Conservation (phyloP, 92 coral and sea anemone genomes). For the Epizoanthus ramosus region DNA sequence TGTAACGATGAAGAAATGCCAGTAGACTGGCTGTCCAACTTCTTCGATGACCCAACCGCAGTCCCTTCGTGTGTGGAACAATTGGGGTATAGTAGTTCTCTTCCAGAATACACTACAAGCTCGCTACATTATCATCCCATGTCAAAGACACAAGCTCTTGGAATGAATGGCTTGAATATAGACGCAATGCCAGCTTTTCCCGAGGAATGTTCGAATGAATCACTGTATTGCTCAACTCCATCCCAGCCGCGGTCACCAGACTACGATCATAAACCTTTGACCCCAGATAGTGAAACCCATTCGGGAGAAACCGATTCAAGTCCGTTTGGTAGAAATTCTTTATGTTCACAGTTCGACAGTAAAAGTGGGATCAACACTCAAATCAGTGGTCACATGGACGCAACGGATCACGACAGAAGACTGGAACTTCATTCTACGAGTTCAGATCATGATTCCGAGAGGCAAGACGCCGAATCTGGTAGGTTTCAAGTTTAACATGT, state of each 20-base stretch:
- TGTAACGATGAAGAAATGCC: slow-evolving; percentile 82
- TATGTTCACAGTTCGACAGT: slow-evolving; percentile 40
- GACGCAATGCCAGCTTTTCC: slow-evolving; percentile 84
- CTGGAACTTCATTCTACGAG: slow-evolving; percentile 49
- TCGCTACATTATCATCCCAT: slow-evolving; percentile 57
- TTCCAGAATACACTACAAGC: slow-evolving; percentile 77
- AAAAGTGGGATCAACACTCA: slow-evolving; percentile 21
- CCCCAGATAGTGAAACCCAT: slow-evolving; percentile 64
- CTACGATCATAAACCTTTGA: slow-evolving; percentile 56
- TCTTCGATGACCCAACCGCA: slow-evolving; percentile 77
- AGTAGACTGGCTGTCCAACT: slow-evolving; percentile 95
- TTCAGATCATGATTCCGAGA: slow-evolving; percentile 76
- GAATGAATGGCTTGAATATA: slow-evolving; percentile 77
- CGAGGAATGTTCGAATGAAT: slow-evolving; percentile 90
- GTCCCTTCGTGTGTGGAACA: slow-evolving; percentile 71
- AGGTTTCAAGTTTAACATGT: slow-evolving; percentile 30
- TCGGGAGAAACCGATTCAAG: slow-evolving; percentile 39
- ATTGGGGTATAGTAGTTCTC: slow-evolving; percentile 56
- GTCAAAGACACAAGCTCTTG: slow-evolving; percentile 63
- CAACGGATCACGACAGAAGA: slow-evolving; percentile 34
- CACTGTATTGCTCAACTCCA: slow-evolving; percentile 89
- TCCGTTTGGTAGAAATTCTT: slow-evolving; percentile 24
- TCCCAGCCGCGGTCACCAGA: slow-evolving; percentile 65
- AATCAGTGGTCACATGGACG: slow-evolving; percentile 37
- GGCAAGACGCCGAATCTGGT: slow-evolving; percentile 95